phyloP scores from a whole-genome alignment of 2,888 invertebrate species.

The Choristoneura rosaceana region DNA sequence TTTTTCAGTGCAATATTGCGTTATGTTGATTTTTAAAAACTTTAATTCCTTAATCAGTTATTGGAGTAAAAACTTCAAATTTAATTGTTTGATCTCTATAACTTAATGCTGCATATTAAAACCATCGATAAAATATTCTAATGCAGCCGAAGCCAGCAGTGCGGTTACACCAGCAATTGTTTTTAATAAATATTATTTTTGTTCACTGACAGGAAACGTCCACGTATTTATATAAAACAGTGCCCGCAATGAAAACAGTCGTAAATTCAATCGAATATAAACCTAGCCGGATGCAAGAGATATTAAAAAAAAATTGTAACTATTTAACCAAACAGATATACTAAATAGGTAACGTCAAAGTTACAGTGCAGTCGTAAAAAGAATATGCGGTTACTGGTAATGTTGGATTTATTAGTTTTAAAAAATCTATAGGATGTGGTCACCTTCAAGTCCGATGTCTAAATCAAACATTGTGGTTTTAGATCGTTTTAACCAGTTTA shows the following conservation, averaged over 20 bases:
- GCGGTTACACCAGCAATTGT: slow-evolving; percentile 70
- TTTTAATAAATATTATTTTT: slow-evolving; percentile 77
- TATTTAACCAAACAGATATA: slow-evolving; percentile 71
- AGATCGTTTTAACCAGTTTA: slow-evolving; percentile 56
- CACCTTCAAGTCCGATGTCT: slow-evolving; percentile 58
- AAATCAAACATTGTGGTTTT: slow-evolving; percentile 65
- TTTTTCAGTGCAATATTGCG: no score
- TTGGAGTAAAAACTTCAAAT: no score
- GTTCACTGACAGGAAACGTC: slow-evolving; percentile 80
- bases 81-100: not conserved
- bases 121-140: not conserved
- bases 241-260: slow-evolving; percentile 82
- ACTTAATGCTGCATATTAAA: not conserved
- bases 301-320: slow-evolving; percentile 76
- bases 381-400: slow-evolving; percentile 72
- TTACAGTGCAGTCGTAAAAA: slow-evolving; percentile 54
- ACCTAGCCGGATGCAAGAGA: slow-evolving; percentile 77
- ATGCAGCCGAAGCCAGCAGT: slow-evolving; percentile 34
- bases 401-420: slow-evolving; percentile 68
- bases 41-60: not conserved
- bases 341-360: slow-evolving; percentile 70
- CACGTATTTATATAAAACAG: slow-evolving; percentile 82
- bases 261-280: slow-evolving; percentile 83
- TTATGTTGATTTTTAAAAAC: no score
- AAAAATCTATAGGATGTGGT: slow-evolving; percentile 78